Conservation (phyloP, 1,140 invertebrate genomes). For the Ceratina australensis region DNA sequence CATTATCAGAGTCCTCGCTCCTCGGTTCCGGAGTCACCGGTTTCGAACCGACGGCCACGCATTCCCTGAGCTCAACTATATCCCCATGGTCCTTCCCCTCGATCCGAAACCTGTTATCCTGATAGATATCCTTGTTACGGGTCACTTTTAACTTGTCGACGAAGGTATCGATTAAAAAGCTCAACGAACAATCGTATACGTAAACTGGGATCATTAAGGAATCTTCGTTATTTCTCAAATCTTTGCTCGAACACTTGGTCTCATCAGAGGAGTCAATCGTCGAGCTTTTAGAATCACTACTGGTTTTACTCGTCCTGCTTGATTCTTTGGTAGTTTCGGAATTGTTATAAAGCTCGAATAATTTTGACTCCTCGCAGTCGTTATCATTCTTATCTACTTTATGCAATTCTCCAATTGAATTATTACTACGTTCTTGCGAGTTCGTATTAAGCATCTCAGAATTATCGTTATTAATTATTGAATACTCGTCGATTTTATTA, state of each 20-base stretch:
- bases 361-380: too few species aligned
- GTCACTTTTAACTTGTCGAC: slow-evolving; percentile 79
- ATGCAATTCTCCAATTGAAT: too few species aligned
- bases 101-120: slow-evolving; percentile 79
- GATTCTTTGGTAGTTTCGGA: too few species aligned
- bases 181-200: slow-evolving; percentile 85
- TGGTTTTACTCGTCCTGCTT: too few species aligned
- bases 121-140: slow-evolving; percentile 78
- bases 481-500: too few species aligned
- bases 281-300: too few species aligned
- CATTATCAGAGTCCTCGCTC: slow-evolving; percentile 78
- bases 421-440: too few species aligned
- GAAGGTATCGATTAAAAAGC: slow-evolving; percentile 81
- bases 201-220: slow-evolving; percentile 82
- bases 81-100: slow-evolving; percentile 72
- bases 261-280: slow-evolving; percentile 21
- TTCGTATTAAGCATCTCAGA: too few species aligned
- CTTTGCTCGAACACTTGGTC: slow-evolving; percentile 63
- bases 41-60: slow-evolving; percentile 68
- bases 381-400: too few species aligned
- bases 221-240: slow-evolving; percentile 44
- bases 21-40: slow-evolving; percentile 76
- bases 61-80: slow-evolving; percentile 74
- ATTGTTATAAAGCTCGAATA: too few species aligned
- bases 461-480: too few species aligned